Evolutionary conservation across 2,113 vertebrate genomes (phyloP), one percentile per base, ranked within the genome.

Genomic region (Delphinapterus leucas): DNA sequence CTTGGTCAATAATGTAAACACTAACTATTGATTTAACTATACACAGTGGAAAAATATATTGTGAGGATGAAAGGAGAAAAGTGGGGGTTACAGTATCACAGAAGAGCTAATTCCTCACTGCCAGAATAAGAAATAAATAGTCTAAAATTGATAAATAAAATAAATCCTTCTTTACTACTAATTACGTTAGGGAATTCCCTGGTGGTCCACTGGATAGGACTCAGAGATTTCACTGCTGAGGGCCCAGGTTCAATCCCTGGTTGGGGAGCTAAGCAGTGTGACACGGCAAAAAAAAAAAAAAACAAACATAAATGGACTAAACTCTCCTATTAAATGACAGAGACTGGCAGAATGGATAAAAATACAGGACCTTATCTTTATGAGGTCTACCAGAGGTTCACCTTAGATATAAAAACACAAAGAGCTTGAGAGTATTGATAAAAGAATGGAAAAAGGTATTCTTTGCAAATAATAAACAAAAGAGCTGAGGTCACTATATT

Each of bases 1-100:
- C 47, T 97, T 87, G 41, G 67, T 93, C 58, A 63, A 90, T 93
- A 90, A 76, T 68, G 49, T 95, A 82, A 93, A 93, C 81, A 74
- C 65, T 86, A 80, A 67, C 47, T 84, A 77, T 80, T 81, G 93
- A 93, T 90, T 95, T 87, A 95, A 87, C 86, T 82, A n/a, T 93
- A 90, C 58, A 55, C 68, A 87, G 31, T 88, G 36, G 41, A 28
- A 96, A 83, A 70, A 63, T 76, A 61, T 85, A 91, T 68, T 87
- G 41, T 85, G 25, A 70, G 76, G 18, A 18, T 49, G 18, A 55
- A 11, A 17, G 38, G 25, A 55, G 25, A 58, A 41, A 47, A 65
- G 80, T 36, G 18, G 25, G 60, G 21, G 26, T 28, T 49, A 65
- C 44, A 76, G 31, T 49, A 53, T n/a, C 55, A 1, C 67, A 76